phyloP scores from a whole-genome alignment of 2,797 vertebrate species.

The Pangasius mekongensis region DNA sequence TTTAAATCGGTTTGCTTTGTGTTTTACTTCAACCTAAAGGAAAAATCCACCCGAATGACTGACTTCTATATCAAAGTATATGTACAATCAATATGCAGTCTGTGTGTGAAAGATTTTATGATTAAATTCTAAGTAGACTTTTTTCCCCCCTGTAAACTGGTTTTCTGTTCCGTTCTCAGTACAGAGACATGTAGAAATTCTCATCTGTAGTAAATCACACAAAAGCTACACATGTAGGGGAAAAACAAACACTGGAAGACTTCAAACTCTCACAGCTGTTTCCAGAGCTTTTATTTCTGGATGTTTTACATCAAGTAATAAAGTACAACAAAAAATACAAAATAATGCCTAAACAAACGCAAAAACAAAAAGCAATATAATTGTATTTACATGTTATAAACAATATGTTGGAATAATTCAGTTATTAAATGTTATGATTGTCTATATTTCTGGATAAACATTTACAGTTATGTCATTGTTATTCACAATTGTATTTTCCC shows the following conservation, averaged over 20 bases:
- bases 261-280: slow-evolving; percentile 68
- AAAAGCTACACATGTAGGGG: not conserved
- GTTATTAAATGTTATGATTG: slow-evolving; percentile 96
- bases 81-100: not conserved
- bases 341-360: slow-evolving; percentile 93
- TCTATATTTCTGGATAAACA: slow-evolving; percentile 87
- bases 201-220: not conserved
- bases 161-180: not conserved
- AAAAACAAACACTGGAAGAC: not conserved
- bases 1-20: not conserved
- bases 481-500: slow-evolving; percentile 75
- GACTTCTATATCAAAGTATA: not conserved
- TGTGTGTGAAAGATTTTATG: not conserved
- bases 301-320: slow-evolving; percentile 98
- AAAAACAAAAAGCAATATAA: slow-evolving; percentile 69
- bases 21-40: not conserved
- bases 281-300: slow-evolving; percentile 99
- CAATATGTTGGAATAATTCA: slow-evolving; percentile 91
- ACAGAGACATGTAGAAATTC: not conserved
- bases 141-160: not conserved
- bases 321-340: slow-evolving; percentile 98
- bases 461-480: slow-evolving; percentile 76
- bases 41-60: not conserved
- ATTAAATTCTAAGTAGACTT: not conserved
- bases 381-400: slow-evolving; percentile 99